Conservation (phyloP, 2,797 vertebrate genomes). For the Bryconaethiops microstoma region DNA sequence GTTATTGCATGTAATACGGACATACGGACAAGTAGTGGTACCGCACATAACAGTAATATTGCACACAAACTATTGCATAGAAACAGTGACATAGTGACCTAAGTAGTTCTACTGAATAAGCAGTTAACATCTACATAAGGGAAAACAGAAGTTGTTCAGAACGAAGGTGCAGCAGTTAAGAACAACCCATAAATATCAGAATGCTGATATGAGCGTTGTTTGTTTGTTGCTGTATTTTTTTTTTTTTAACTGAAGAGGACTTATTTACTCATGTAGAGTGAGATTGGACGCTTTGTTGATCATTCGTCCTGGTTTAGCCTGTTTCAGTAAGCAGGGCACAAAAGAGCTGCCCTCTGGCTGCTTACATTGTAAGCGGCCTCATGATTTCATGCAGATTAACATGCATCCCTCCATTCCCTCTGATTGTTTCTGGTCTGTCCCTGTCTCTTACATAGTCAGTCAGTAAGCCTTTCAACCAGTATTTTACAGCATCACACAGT, state of each 20-base stretch:
- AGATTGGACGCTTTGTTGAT: not conserved
- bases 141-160: no score
- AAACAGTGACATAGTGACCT: no score
- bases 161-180: not conserved
- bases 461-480: not conserved
- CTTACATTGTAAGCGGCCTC: not conserved
- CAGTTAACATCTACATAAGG: no score
- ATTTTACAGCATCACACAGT: not conserved
- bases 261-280: not conserved
- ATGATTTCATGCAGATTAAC: slow-evolving; percentile 28
- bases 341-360: not conserved
- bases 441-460: not conserved
- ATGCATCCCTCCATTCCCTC: not conserved
- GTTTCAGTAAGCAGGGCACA: not conserved
- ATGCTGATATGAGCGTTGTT: not conserved
- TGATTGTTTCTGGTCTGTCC: not conserved
- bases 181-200: not conserved
- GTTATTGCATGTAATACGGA: no score
- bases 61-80: no score
- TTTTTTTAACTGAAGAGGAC: not conserved
- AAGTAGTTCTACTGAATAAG: no score
- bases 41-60: no score
- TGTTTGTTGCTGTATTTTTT: not conserved
- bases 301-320: slow-evolving; percentile 11
- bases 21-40: no score